These are phyloP conservation scores for Camponotus fellah DNA, from an alignment of 2,888 invertebrate genomes.

Conservation along the genomic window DNA sequence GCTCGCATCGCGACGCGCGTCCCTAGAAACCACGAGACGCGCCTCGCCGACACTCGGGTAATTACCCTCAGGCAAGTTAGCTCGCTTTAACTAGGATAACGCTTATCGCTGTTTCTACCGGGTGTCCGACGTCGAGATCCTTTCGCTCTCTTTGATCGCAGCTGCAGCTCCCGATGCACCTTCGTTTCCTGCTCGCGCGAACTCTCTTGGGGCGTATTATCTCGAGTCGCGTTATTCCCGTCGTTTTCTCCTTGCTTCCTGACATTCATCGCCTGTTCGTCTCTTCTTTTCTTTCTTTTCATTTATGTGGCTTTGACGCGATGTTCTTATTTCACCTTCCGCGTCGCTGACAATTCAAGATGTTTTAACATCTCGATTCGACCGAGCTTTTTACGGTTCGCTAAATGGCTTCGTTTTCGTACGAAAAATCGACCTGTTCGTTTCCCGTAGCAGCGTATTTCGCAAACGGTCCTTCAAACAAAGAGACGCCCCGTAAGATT, in stretches of 20 bases:
- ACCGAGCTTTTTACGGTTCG: slow-evolving; percentile 33
- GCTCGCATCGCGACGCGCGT: slow-evolving; percentile 22
- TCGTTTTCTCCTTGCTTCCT: slow-evolving; percentile 1
- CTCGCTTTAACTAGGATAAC: slow-evolving; percentile 64
- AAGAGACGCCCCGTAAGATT: neutral
- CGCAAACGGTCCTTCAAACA: neutral
- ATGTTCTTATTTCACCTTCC: slow-evolving; percentile 2
- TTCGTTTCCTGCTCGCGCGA: neutral
- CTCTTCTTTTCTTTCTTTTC: neutral
- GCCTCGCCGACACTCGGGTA: slow-evolving; percentile 65
- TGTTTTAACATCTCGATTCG: slow-evolving; percentile 35
- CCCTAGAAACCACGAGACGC: slow-evolving; percentile 18
- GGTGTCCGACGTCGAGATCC: slow-evolving; percentile 13
- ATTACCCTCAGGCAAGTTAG: slow-evolving; percentile 64
- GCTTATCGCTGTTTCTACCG: slow-evolving; percentile 60
- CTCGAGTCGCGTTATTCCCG: neutral
- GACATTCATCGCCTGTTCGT: neutral
- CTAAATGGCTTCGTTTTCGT: slow-evolving; percentile 47
- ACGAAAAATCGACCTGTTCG: slow-evolving; percentile 30
- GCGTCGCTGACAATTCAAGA: neutral
- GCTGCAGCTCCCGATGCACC: slow-evolving; percentile 30
- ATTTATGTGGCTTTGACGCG: neutral
- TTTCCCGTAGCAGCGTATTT: slow-evolving; percentile 18
- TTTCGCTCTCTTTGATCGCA: slow-evolving; percentile 42
- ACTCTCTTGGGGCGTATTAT: neutral